Base-by-base conservation (phyloP, 37 sponge, comb jelly and placozoan species). In the Geodia barretti region DNA sequence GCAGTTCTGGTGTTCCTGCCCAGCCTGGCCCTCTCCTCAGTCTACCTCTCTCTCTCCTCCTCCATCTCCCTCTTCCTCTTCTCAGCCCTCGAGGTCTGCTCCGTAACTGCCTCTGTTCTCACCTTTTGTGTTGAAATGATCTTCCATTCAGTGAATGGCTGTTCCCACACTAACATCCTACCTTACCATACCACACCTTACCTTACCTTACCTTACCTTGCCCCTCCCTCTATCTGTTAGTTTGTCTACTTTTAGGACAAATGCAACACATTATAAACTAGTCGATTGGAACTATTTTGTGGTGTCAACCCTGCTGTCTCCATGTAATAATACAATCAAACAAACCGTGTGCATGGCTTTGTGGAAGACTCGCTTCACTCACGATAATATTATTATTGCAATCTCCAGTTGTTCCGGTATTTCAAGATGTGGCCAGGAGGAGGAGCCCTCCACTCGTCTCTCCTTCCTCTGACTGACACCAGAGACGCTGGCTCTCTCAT, bases 351-450 rank as follows among this genome's bases (percentile, higher is more conserved):
- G n/a, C n/a, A n/a, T n/a, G n/a, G n/a, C n/a, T n/a, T n/a, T n/a
- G n/a, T n/a, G n/a, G n/a, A n/a, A n/a, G n/a, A n/a, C n/a, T n/a
- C n/a, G n/a, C n/a, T n/a, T n/a, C n/a, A n/a, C n/a, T 59, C 19
- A 59, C 20, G 60, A 20, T 21, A 40, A 19, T 59, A 28, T 73
- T 41, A 33, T 35, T 28, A 17, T 28, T 14, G 47, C 61, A 64
- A 33, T 72, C 17, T 32, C 2, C 72, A 95, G 96, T 43, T 92
- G 34, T 25, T 92, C 72, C 87, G 90, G 38, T 60, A 65, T 32
- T 77, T 92, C 26, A 40, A 47, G 2, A 77, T 95, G 62, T 92
- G 96, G 93, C 96, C 96, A 20, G 35, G 85, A 40, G 96, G 96
- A n/a, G 84, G 80, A 17, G 24, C 68, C 3, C 59, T 92, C 31